Percentiles rank a stretch among this genome's conserved stretches.
These are phyloP conservation scores for Mohoua ochrocephala DNA, from an alignment of 2,113 vertebrate species.

Conservation along the genomic window DNA sequence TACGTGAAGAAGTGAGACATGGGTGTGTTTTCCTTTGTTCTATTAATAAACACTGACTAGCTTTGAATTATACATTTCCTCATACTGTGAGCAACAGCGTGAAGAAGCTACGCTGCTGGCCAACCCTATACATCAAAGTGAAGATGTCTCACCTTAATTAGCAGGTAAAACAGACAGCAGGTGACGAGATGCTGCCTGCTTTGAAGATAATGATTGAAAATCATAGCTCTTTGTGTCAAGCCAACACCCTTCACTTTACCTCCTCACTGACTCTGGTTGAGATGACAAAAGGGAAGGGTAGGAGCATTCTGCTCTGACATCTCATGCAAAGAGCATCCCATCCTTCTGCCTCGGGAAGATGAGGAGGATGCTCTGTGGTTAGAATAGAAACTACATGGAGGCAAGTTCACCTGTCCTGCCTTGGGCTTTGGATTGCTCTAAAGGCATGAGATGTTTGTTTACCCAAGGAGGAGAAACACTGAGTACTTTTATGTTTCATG, in stretches of 20 bases:
- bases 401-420: not conserved
- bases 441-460: not conserved
- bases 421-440: not conserved
- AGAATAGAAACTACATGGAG: not conserved
- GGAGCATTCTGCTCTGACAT: not conserved
- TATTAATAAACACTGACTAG: conserved; percentile 27
- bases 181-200: conserved; percentile 10
- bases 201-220: conserved; percentile 56
- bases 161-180: conserved; percentile 27
- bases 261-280: not conserved
- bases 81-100: not conserved
- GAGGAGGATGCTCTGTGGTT: not conserved
- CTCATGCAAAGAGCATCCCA: not conserved
- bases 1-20: not conserved
- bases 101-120: conserved; percentile 18
- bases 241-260: not conserved
- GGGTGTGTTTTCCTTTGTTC: conserved; percentile 1
- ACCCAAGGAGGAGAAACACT: not conserved
- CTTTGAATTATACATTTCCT: conserved; percentile 51
- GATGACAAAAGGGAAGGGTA: not conserved
- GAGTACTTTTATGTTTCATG: not conserved
- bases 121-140: conserved; percentile 50
- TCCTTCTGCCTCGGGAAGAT: not conserved
- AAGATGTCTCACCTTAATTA: conserved; percentile 16
- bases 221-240: not conserved